Base-by-base conservation (phyloP, 2,113 vertebrate species). In the Upupa epops region DNA sequence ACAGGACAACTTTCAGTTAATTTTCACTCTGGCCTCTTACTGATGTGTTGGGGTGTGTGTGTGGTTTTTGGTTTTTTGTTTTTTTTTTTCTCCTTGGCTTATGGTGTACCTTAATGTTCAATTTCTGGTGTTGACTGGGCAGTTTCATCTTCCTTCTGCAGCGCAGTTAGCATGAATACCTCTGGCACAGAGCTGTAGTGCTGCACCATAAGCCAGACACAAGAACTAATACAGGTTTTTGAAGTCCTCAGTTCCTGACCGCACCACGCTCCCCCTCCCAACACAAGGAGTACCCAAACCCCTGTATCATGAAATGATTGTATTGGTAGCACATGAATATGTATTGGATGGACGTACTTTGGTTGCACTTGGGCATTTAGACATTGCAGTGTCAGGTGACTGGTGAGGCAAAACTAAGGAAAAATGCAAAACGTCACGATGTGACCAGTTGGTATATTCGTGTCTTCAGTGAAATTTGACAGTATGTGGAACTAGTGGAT, bases 311-410 rank as follows among this genome's bases (percentile, higher is more conserved):
- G 14, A 76, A 80, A 13, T 4, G 3, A 3, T n/a, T 60, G 40
- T 26, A 3, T 8, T 52, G 25, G 13, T 28, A 77, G 14, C 9
- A 5, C 55, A 1, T 40, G 28, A 48, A 21, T 68, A 22, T 5
- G 2, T 37, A 5, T 6, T 66, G 65, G 48, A 46, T 71, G 12
- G 3, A 2, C 3, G 4, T 71, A 3, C 64, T 1, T n/a, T 7
- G 25, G 25, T 84, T 79, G 28, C 40, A 34, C 13, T 45, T 64
- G 29, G 13, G 24, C 1, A 0, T 46, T 74, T 46, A 21, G 5
- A 4, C 0, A 0, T 51, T 72, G 37, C 24, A 29, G 19, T 24
- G 10, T 80, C 32, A 88, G 37, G 10, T 72, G 72, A 34, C 17
- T 28, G 20, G 17, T 91, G 42, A 78, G 76, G 85, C 52, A 56